These are phyloP conservation scores for Pissodes strobi DNA, from an alignment of 1,140 invertebrate species.

Conservation along the genomic window DNA sequence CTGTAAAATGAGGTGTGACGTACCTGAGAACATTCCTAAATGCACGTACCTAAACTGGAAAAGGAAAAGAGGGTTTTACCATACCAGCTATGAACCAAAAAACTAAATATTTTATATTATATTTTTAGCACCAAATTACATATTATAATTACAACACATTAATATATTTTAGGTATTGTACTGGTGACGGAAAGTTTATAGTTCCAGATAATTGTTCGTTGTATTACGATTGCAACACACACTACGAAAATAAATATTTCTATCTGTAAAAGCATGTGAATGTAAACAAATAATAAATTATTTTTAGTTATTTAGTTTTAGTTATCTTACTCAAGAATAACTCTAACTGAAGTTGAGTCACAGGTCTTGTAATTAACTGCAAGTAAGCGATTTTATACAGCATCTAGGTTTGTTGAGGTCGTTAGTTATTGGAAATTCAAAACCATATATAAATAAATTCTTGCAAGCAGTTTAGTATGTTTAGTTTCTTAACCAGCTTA, in stretches of 20 bases:
- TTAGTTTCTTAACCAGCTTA: too few species aligned
- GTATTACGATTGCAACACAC: slow-evolving; percentile 26
- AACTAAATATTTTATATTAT: background rate
- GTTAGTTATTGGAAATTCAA: too few species aligned
- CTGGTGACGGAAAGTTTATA: slow-evolving; percentile 28
- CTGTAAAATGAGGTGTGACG: slow-evolving; percentile 15
- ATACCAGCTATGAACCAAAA: background rate
- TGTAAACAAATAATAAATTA: too few species aligned
- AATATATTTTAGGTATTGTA: slow-evolving; percentile 16
- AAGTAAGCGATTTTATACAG: too few species aligned
- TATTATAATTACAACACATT: background rate
- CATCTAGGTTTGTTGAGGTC: too few species aligned
- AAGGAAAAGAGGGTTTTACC: background rate
- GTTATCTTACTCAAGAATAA: too few species aligned
- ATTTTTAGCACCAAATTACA: background rate
- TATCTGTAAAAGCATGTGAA: slow-evolving; percentile 1
- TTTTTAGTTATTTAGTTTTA: too few species aligned
- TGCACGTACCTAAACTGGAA: slow-evolving; percentile 10
- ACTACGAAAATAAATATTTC: background rate
- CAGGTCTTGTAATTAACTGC: too few species aligned
- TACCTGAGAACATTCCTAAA: slow-evolving; percentile 30
- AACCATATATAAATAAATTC: too few species aligned
- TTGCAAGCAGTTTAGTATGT: too few species aligned
- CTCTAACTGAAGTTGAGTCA: too few species aligned
- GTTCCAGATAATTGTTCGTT: slow-evolving; percentile 29